Percentiles rank a stretch among this genome's conserved stretches.
Conservation (phyloP, 2,888 invertebrate species). For the Drosophila kambysellisi region DNA sequence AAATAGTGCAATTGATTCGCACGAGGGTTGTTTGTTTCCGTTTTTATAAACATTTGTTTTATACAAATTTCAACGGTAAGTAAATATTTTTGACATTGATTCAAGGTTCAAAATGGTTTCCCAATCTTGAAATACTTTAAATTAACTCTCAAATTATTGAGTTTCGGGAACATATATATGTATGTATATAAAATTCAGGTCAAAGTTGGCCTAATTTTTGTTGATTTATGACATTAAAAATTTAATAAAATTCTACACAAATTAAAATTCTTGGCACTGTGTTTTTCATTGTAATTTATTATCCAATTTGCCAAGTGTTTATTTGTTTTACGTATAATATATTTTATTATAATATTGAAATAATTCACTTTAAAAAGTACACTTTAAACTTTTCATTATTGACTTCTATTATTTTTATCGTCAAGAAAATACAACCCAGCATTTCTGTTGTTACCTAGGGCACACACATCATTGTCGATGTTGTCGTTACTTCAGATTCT, state of each 20-base stretch:
- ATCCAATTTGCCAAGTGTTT: background rate
- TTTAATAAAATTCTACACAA: background rate
- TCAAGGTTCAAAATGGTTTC: background rate
- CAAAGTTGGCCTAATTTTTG: background rate
- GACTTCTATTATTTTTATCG: background rate
- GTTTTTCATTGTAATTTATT: background rate
- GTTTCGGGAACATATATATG: background rate
- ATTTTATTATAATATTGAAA: background rate
- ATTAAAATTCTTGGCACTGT: background rate
- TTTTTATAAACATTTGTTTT: slow-evolving; percentile 44
- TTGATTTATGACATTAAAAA: background rate
- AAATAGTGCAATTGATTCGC: slow-evolving; percentile 65
- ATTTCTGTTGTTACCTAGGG: slow-evolving; percentile 10
- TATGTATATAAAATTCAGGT: background rate
- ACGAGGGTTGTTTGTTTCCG: slow-evolving; percentile 22
- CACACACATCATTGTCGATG: background rate
- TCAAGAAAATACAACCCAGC: background rate
- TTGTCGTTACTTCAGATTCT: slow-evolving; percentile 6
- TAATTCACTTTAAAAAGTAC: background rate
- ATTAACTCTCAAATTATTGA: background rate
- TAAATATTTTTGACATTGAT: background rate
- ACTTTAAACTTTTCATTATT: background rate
- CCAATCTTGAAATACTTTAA: background rate
- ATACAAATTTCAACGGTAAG: background rate
- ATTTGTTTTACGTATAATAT: background rate